These are phyloP conservation scores for Pterophyllum scalare DNA, from an alignment of 2,113 vertebrate genomes.

Conservation along the genomic window DNA sequence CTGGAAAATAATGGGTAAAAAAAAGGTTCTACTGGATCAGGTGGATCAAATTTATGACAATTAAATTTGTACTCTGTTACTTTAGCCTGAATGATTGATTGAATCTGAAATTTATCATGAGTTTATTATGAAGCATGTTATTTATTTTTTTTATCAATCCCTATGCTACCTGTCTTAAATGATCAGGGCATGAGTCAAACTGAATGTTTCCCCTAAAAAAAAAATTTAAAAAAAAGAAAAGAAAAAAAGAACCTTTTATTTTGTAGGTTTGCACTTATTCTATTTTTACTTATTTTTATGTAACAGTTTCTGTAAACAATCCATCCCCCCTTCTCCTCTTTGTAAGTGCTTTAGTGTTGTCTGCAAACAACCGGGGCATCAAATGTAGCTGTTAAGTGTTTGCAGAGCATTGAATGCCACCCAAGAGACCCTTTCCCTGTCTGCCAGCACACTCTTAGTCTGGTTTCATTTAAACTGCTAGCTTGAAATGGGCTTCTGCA, in stretches of 20 bases:
- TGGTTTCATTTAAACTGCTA: conserved; percentile 40
- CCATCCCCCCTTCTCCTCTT: neutral
- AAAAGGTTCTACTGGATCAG: rapidly evolving
- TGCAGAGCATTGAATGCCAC: conserved; percentile 47
- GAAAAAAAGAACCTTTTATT: too few species aligned
- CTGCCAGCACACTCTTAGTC: conserved; percentile 22
- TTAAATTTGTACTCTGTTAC: neutral
- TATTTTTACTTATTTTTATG: neutral
- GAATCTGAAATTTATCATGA: neutral
- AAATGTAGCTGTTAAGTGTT: conserved; percentile 19
- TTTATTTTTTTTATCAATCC: too few species aligned
- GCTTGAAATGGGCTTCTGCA: neutral
- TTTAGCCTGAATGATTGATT: neutral
- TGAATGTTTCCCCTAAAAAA: too few species aligned
- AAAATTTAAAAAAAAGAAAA: too few species aligned
- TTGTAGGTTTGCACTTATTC: neutral
- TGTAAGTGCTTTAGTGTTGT: conserved; percentile 19
- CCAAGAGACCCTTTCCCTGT: conserved; percentile 9
- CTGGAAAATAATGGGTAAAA: neutral
- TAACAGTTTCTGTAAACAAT: neutral
- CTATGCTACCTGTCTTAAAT: too few species aligned
- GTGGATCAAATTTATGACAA: neutral
- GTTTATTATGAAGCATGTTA: neutral
- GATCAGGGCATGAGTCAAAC: too few species aligned
- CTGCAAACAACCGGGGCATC: conserved; percentile 11